Evolutionary conservation across 2,797 vertebrate genomes (phyloP), one percentile per base, ranked within the genome.

Genomic region (Sebastes diaconus): DNA sequence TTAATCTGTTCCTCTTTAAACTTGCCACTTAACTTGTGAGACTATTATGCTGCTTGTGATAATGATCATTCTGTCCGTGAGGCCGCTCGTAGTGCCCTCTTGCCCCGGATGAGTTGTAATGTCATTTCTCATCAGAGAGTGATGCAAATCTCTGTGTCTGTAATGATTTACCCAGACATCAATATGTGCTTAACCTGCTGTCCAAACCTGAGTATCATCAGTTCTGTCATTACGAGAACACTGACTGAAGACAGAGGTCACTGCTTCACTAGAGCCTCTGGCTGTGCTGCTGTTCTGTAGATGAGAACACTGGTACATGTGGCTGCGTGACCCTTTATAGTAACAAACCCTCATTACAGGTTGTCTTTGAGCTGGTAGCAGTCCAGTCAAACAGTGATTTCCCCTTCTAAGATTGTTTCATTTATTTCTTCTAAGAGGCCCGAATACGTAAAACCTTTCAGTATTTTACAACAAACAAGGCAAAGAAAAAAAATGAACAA

Each of bases 141-240:
- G 68, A 32, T 58, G 69, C 29, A 54, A 55, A 77, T 64, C 12
- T 61, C 10, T 61, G 10, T 27, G 42, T 42, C 46, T 80, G 20
- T 81, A 92, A 91, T 91, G 54, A 88, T 93, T 92, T 68, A 91
- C 88, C 59, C 77, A 71, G 78, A 85, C 61, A 81, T 87, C 84
- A 89, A 92, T 89, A 86, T 83, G 73, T 77, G 50, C 55, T 87
- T 73, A 83, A 83, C 85, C 68, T 71, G 16, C 39, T 79, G 83
- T 84, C 65, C 46, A 75, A 58, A 74, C 34, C 12, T 78, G 52
- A 22, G 2, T 75, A 29, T 55, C 73, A n/a, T 77, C 36, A 24
- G 18, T 74, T 71, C 58, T 79, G 24, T 61, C 66, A 54, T 64
- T 39, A 13, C 11, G 11, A 67, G 22, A 54, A 57, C 11, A 64